Conservation (phyloP, 2,797 vertebrate species). For the Florisuga fusca region DNA sequence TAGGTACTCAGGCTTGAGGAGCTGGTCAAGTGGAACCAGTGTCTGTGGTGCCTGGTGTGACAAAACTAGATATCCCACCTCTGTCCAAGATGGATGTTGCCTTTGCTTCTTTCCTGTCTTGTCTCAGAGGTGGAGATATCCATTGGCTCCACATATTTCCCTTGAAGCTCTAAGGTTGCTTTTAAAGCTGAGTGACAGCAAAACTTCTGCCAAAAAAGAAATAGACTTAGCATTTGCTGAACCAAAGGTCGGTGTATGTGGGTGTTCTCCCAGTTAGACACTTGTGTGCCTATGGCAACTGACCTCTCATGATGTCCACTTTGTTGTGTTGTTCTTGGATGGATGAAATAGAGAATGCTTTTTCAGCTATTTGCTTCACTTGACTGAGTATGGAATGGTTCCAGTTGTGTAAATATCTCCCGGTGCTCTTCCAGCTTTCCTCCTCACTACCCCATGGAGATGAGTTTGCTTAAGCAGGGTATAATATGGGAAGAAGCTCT, state of each 20-base stretch:
- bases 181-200: neutral
- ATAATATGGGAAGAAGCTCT: conserved; percentile 48
- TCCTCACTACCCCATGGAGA: conserved; percentile 62
- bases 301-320: conserved; percentile 64
- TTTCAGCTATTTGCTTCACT: conserved; percentile 69
- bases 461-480: conserved; percentile 61
- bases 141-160: neutral
- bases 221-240: neutral
- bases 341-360: conserved; percentile 62
- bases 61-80: neutral
- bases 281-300: conserved; percentile 54
- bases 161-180: neutral
- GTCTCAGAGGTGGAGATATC: neutral
- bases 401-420: conserved; percentile 79
- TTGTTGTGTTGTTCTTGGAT: conserved; percentile 71
- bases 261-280: conserved; percentile 19
- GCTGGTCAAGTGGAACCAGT: neutral
- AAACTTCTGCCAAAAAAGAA: neutral
- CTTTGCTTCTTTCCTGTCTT: neutral
- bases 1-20: neutral
- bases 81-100: neutral
- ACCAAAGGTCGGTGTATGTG: neutral
- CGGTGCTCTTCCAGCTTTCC: conserved; percentile 59
- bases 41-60: neutral
- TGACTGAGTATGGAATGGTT: conserved; percentile 72